Percentiles rank a stretch among this genome's conserved stretches.
Evolutionary conservation across 53 echinoderm and acorn worm genomes (phyloP).

Genomic region (Temnopleurus reevesii): DNA sequence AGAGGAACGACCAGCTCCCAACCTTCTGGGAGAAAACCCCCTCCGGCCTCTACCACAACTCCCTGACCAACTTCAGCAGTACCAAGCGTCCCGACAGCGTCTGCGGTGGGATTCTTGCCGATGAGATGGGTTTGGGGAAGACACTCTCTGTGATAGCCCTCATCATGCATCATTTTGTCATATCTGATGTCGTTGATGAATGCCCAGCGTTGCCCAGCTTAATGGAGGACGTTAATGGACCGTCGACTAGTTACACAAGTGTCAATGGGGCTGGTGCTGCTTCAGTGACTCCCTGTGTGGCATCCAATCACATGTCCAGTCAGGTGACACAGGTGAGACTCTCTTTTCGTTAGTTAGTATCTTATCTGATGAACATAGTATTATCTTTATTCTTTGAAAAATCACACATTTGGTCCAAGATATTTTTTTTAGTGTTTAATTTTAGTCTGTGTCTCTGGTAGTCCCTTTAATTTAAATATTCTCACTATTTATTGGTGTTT

Average conservation of each 20-base stretch:
- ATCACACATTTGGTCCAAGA: too few relatives aligned
- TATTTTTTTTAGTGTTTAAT: too few relatives aligned
- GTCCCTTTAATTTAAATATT: too few relatives aligned
- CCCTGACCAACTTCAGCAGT: slow-evolving; percentile 80
- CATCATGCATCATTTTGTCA: slow-evolving; percentile 55
- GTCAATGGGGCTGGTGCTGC: too few relatives aligned
- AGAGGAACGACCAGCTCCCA: slow-evolving; percentile 73
- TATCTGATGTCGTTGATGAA: not conserved
- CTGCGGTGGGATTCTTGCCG: slow-evolving; percentile 87
- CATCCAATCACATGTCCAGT: too few relatives aligned
- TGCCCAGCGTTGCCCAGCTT: not conserved
- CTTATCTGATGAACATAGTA: too few relatives aligned
- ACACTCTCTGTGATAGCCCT: slow-evolving; percentile 84
- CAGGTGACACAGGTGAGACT: not conserved
- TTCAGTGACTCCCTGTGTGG: too few relatives aligned
- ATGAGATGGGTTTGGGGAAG: slow-evolving; percentile 97
- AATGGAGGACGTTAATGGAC: not conserved
- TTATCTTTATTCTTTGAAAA: too few relatives aligned
- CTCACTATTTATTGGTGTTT: too few relatives aligned
- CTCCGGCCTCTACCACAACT: slow-evolving; percentile 61
- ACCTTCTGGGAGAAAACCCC: slow-evolving; percentile 76
- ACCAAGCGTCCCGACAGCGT: slow-evolving; percentile 74
- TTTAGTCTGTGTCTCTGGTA: too few relatives aligned
- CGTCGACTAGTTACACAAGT: not conserved
- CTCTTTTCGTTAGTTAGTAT: too few relatives aligned